Conservation (phyloP, 2,113 vertebrate genomes). For the Otis tarda region DNA sequence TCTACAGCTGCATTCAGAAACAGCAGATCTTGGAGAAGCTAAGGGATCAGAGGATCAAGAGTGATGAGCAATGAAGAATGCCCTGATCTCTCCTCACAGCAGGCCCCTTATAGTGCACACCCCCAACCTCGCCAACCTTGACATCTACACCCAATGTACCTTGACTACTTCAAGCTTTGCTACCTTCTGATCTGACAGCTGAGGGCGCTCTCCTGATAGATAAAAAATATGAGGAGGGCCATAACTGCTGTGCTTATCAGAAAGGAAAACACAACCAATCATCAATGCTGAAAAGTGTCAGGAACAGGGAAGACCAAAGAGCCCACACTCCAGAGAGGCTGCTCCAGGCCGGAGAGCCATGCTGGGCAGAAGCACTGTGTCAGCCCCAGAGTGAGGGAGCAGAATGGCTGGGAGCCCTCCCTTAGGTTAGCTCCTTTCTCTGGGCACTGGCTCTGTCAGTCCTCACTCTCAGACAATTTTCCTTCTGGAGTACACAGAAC, state of each 20-base stretch:
- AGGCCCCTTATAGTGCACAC: neutral
- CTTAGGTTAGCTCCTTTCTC: neutral
- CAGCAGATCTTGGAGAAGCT: neutral
- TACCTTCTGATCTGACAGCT: neutral
- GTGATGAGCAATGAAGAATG: neutral
- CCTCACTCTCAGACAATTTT: neutral
- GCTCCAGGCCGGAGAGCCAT: neutral
- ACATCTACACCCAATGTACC: too few relatives aligned
- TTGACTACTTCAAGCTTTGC: neutral
- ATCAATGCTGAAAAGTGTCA: neutral
- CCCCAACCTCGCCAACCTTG: neutral
- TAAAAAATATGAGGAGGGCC: neutral
- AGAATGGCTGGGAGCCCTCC: neutral
- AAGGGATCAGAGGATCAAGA: neutral
- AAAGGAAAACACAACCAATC: neutral
- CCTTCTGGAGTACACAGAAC: neutral
- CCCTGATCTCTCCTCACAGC: neutral
- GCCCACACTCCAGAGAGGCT: neutral
- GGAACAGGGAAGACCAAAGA: neutral
- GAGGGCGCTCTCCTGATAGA: neutral
- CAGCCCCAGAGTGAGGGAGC: neutral
- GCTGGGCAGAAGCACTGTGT: neutral
- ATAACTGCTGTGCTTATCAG: neutral
- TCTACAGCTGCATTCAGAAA: neutral
- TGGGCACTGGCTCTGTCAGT: neutral